These are phyloP conservation scores for Hyposoter didymator DNA, from an alignment of 2,888 invertebrate species.

Conservation along the genomic window DNA sequence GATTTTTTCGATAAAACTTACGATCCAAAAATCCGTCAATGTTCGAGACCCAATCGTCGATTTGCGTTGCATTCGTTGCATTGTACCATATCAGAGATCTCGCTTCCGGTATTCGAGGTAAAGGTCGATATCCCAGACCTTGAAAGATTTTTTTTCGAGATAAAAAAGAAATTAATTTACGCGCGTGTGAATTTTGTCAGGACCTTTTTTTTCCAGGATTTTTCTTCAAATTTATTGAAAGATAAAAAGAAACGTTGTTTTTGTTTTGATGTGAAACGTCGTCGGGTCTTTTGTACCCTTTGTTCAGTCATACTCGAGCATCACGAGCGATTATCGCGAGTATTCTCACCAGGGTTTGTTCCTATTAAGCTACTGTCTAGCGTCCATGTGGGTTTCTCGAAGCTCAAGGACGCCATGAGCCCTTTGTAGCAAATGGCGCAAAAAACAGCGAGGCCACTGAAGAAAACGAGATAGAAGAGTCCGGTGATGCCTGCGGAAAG, in stretches of 20 bases:
- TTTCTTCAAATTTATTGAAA: not conserved
- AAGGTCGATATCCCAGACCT: conserved; percentile 89
- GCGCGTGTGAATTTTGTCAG: not conserved
- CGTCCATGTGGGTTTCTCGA: conserved; percentile 90
- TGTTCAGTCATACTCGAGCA: not conserved
- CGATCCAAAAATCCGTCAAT: conserved; percentile 86
- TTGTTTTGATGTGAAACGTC: not conserved
- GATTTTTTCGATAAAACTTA: conserved; percentile 80
- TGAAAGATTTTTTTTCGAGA: not conserved
- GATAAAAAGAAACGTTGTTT: not conserved
- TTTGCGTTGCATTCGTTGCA: conserved; percentile 85
- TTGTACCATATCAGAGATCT: conserved; percentile 88
- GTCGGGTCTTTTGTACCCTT: not conserved
- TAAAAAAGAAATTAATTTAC: not conserved
- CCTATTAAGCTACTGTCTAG: conserved; percentile 92
- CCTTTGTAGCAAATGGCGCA: conserved; percentile 95
- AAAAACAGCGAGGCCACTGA: conserved; percentile 91
- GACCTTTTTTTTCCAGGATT: not conserved
- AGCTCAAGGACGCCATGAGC: conserved; percentile 89
- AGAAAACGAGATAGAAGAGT: conserved; percentile 95
- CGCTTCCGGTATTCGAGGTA: conserved; percentile 85
- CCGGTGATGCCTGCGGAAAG: conserved; percentile 89
- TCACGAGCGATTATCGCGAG: not conserved
- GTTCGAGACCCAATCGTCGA: conserved; percentile 85
- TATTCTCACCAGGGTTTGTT: conserved; percentile 87